Evolutionary conservation across 2,888 invertebrate genomes (phyloP), one percentile per base, ranked within the genome.

Genomic region (Agrilus cyanescens): DNA sequence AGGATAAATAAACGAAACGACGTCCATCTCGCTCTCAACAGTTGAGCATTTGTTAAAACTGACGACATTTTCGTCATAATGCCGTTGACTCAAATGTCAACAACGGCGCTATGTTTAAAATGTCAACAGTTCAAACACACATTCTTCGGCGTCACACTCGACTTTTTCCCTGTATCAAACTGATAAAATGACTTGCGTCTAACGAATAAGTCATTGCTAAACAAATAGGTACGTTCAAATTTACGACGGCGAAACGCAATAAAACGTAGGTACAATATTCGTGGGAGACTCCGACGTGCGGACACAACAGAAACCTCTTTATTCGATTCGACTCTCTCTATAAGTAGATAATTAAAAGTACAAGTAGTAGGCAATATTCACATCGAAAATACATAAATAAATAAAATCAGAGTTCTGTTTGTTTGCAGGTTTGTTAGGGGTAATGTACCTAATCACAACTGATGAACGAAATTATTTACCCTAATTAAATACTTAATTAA

Each of bases 101-200:
- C 64, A 66, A 65, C 64, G 64, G 66, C 66, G 65, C 67, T 66
- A 67, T 67, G 66, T 59, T 66, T 63, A 66, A 67, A 67, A 67
- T 67, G 67, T 66, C 66, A 67, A 57, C 67, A 61, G 61, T 66
- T 65, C 64, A 55, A 59, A 65, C 65, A 65, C 63, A 66, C 38
- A 53, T 45, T 34, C 15, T 46, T 25, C 25, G 25, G 25, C 40
- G 35, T 18, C 41, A 42, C 40, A 32, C 31, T 14, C 33, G 16
- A 20, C 15, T 20, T 16, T 32, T 18, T 38, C 35, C 35, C 10
- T 41, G 34, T 37, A 15, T 37, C 16, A 15, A 37, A 14, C 14
- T 15, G 37, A 37, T 32, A 32, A 40, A 32, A 15, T 40, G 10
- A 8, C 25, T 25, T 25, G 25, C 25, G 25, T 25, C 25, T 25